Evolutionary conservation across 2,113 vertebrate genomes (phyloP).

Genomic region (Orientallactaga bullata): DNA sequence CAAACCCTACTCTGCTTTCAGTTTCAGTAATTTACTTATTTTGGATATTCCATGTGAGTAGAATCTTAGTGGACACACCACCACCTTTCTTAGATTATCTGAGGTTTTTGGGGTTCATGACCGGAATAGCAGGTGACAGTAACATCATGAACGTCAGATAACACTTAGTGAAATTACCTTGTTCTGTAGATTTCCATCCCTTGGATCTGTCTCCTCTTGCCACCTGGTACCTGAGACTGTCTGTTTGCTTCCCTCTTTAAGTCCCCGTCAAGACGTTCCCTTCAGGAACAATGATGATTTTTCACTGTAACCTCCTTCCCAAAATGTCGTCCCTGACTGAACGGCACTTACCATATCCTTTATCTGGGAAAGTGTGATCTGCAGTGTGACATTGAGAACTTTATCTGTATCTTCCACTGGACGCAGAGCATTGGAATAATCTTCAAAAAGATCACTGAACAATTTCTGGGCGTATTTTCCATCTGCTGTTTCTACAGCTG

Average conservation of each 20-base stretch:
- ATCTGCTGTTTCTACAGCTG: slow-evolving; percentile 93
- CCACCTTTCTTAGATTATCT: not conserved
- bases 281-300: not conserved
- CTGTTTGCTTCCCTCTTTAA: not conserved
- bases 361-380: slow-evolving; percentile 98
- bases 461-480: slow-evolving; percentile 97
- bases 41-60: not conserved
- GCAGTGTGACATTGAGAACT: slow-evolving; percentile 96
- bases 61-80: not conserved
- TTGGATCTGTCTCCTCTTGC: not conserved
- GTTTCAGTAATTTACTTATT: not conserved
- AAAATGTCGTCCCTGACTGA: not conserved
- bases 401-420: slow-evolving; percentile 97
- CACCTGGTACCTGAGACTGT: not conserved
- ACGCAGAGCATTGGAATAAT: slow-evolving; percentile 94
- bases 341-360: slow-evolving; percentile 96
- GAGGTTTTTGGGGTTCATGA: not conserved
- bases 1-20: not conserved
- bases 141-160: not conserved
- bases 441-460: slow-evolving; percentile 94
- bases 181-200: not conserved
- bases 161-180: not conserved
- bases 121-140: not conserved
- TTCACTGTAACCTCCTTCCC: not conserved
- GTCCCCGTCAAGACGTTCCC: not conserved